Percentiles rank a stretch among this genome's conserved stretches.
These are phyloP conservation scores for Gymnodraco acuticeps DNA, from an alignment of 2,797 vertebrate species.

Conservation along the genomic window DNA sequence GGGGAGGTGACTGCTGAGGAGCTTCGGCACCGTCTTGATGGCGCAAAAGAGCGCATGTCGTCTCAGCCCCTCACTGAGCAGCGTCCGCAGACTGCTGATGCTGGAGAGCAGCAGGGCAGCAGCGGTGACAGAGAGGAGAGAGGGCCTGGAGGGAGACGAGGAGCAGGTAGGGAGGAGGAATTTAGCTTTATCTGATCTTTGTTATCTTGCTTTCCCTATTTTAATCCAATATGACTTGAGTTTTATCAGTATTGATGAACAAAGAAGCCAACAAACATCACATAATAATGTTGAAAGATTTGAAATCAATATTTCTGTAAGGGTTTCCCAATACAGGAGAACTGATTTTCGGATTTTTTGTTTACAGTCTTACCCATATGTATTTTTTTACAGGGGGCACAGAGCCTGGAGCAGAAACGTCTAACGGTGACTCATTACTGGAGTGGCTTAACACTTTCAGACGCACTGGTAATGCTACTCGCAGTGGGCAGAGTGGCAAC, in stretches of 20 bases:
- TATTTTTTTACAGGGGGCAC: conserved; percentile 82
- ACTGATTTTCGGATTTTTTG: neutral
- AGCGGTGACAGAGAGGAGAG: conserved; percentile 75
- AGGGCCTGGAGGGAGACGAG: conserved; percentile 67
- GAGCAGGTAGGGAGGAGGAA: conserved; percentile 53
- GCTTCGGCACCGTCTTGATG: conserved; percentile 91
- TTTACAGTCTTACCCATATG: conserved; percentile 13
- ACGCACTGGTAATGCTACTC: conserved; percentile 93
- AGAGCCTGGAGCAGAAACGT: conserved; percentile 86
- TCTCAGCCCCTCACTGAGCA: conserved; percentile 85
- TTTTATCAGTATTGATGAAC: neutral
- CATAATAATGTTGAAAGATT: neutral
- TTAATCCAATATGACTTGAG: neutral
- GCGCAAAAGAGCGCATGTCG: conserved; percentile 90
- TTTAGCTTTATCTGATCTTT: neutral
- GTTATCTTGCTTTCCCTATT: conserved; percentile 4
- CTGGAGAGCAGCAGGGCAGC: conserved; percentile 80
- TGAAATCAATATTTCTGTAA: neutral
- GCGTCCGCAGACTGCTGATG: conserved; percentile 78
- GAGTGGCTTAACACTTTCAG: conserved; percentile 95
- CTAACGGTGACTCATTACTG: conserved; percentile 91
- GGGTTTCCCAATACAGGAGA: neutral
- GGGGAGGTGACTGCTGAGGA: conserved; percentile 97
- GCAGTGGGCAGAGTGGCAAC: conserved; percentile 95
- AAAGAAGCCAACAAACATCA: neutral